Base-by-base conservation (phyloP, 2,113 vertebrate species). In the Nibea coibor region DNA sequence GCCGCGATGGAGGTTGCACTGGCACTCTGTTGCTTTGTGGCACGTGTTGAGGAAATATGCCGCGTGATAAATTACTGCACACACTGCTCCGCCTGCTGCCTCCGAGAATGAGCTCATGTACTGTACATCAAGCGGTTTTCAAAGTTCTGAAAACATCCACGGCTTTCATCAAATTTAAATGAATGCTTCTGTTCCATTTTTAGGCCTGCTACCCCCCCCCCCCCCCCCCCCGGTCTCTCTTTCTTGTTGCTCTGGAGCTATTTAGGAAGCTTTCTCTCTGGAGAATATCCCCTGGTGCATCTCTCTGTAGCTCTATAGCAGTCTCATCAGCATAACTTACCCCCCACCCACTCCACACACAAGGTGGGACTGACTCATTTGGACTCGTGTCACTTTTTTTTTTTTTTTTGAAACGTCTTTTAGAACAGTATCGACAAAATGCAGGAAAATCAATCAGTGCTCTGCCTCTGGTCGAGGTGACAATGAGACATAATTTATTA, bases 81-180 rank as follows among this genome's bases (percentile, higher is more conserved):
- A 31, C 47, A 6, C 48, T 54, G 54, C 79, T 77, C 75, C 10
- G 24, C 76, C 82, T 78, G 75, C 83, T 56, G 48, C 85, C 66
- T 87, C 69, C 56, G 22, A 86, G 75, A 84, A 28, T n/a, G 76
- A 74, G 80, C 83, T 85, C 78, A 63, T 63, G 76, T 51, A 48
- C 53, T 83, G 87, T 75, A 84, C 74, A 83, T 88, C 61, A 83
- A 80, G 80, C 42, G 39, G 28, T 67, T 88, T 72, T 78, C 68
- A 58, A 86, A 79, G 78, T 82, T 84, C 50, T 35, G 42, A 87
- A 87, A 87, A 88, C 70, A 87, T 90, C 80, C 56, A 66, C 45
- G 47, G 78, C 77, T 84, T 91, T 93, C 85, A 92, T 92, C 64
- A 89, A 84, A 88, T 88, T 90, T 81, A 89, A 89, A 92, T 86